Conservation (phyloP, 2,888 invertebrate species). For the Sinotaia quadrata region DNA sequence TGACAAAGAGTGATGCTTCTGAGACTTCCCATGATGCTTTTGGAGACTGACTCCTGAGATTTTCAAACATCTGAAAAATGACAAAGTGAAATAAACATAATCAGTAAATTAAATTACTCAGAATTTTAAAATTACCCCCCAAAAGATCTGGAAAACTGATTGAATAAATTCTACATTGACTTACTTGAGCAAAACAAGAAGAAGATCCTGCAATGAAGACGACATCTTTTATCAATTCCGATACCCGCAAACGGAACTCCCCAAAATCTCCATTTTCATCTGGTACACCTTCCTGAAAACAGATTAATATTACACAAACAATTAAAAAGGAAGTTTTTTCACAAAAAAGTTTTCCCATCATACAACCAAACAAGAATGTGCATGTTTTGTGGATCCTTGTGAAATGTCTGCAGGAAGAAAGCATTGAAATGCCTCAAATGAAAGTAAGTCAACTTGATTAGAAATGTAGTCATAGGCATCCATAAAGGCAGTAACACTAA, state of each 20-base stretch:
- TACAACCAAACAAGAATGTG: too few species aligned
- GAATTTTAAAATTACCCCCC: not conserved
- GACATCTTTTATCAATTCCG: constrained; percentile 95
- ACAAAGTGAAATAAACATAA: not conserved
- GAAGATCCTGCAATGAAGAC: constrained; percentile 96
- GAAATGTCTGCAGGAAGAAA: too few species aligned
- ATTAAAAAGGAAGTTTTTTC: too few species aligned
- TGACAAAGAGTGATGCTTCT: constrained; percentile 94
- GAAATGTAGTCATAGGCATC: too few species aligned
- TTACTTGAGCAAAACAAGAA: constrained; percentile 91
- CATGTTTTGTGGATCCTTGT: too few species aligned
- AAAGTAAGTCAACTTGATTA: too few species aligned
- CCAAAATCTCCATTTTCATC: constrained; percentile 87
- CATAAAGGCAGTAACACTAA: too few species aligned
- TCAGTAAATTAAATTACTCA: not conserved
- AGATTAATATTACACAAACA: too few species aligned
- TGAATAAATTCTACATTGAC: not conserved
- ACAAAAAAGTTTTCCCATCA: too few species aligned
- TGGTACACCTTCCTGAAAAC: constrained; percentile 80
- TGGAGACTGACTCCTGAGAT: constrained; percentile 79
- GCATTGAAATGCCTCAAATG: too few species aligned
- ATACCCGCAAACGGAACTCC: constrained; percentile 87
- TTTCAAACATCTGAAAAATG: constrained; percentile 72
- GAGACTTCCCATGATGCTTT: constrained; percentile 89
- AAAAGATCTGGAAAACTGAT: not conserved